Evolutionary conservation across 1,140 invertebrate species (phyloP).

Genomic region (Palaemon carinicauda): DNA sequence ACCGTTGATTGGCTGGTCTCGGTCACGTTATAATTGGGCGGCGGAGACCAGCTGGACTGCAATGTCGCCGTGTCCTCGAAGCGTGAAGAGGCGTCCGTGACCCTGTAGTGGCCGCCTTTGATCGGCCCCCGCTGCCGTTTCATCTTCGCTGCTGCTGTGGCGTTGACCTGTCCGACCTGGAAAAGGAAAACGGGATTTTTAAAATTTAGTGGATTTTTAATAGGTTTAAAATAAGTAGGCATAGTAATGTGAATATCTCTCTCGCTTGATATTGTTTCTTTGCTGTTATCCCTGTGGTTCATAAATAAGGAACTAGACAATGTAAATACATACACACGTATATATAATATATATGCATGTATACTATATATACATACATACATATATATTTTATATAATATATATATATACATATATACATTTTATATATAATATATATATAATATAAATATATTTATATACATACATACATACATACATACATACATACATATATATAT

Average conservation of each 20-base stretch:
- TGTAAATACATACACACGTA: no score
- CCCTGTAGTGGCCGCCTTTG: neutral
- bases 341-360: no score
- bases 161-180: slow-evolving; percentile 32
- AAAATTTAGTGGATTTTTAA: neutral
- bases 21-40: neutral
- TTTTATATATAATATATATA: no score
- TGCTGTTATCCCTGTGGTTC: neutral
- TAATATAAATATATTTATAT: no score
- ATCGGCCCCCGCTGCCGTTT: neutral
- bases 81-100: neutral
- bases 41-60: slow-evolving; percentile 35
- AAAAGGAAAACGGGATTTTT: neutral
- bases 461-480: no score
- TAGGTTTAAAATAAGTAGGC: neutral
- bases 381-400: no score
- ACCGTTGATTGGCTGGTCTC: neutral
- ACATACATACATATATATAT: no score
- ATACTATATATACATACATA: no score
- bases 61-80: slow-evolving; percentile 41
- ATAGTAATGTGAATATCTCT: neutral
- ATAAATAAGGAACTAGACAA: neutral
- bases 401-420: no score
- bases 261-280: no score
- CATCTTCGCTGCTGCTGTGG: slow-evolving; percentile 22